Conservation (phyloP, 1,140 invertebrate genomes). For the Drosophila takahashii region DNA sequence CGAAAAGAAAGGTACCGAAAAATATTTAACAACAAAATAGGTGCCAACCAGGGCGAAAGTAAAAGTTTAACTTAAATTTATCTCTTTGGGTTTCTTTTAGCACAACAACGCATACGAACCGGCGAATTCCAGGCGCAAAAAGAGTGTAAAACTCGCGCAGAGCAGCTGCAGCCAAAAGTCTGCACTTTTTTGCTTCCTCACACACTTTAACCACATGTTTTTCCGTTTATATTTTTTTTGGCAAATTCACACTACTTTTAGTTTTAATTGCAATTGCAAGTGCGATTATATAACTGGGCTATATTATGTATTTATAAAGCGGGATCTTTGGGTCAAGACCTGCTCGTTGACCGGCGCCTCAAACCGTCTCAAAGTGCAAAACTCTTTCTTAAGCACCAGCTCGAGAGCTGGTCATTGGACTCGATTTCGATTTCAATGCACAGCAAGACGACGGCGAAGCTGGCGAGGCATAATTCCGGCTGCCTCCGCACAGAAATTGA, state of each 20-base stretch:
- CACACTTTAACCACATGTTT: slow-evolving; percentile 43
- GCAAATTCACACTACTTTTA: slow-evolving; percentile 28
- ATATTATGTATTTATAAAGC: neutral
- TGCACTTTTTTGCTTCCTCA: slow-evolving; percentile 15
- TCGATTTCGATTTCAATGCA: slow-evolving; percentile 66
- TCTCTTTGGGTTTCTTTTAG: slow-evolving; percentile 61
- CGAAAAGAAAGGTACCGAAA: slow-evolving; percentile 65
- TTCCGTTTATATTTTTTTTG: slow-evolving; percentile 4
- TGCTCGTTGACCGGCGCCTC: slow-evolving; percentile 23
- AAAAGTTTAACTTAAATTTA: slow-evolving; percentile 67
- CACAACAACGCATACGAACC: slow-evolving; percentile 69
- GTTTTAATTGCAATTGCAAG: slow-evolving; percentile 19
- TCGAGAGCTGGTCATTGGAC: slow-evolving; percentile 74
- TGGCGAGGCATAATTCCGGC: slow-evolving; percentile 74
- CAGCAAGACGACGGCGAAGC: slow-evolving; percentile 42
- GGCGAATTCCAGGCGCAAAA: slow-evolving; percentile 65
- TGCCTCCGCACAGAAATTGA: slow-evolving; percentile 42
- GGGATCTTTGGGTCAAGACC: slow-evolving; percentile 44
- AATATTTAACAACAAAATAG: slow-evolving; percentile 29
- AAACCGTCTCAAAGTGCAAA: slow-evolving; percentile 28
- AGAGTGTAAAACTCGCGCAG: slow-evolving; percentile 36
- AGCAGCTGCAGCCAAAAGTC: slow-evolving; percentile 47
- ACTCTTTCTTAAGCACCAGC: slow-evolving; percentile 31
- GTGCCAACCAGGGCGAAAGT: slow-evolving; percentile 71
- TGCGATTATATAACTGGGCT: slow-evolving; percentile 29